Percentiles rank a stretch among this genome's conserved stretches.
phyloP scores from a whole-genome alignment of 2,797 vertebrate genomes.

The Aldrovandia affinis region DNA sequence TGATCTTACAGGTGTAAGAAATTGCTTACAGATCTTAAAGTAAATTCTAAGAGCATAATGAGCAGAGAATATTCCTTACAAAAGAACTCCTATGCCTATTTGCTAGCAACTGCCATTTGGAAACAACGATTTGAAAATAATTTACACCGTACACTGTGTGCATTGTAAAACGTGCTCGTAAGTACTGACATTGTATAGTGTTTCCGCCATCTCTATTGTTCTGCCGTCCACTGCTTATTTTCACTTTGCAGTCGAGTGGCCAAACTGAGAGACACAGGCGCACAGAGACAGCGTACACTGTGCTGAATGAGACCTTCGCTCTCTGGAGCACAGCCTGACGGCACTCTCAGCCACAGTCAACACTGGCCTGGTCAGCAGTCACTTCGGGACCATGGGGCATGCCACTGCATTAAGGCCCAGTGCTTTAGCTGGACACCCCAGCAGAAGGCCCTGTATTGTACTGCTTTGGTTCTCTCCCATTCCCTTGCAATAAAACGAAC shows the following conservation, averaged over 20 bases:
- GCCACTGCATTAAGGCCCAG: background rate
- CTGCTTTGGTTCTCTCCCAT: background rate
- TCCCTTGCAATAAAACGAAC: background rate
- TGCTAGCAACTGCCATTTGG: background rate
- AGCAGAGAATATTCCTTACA: background rate
- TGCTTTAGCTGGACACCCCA: background rate
- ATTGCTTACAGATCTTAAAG: background rate
- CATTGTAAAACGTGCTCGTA: background rate
- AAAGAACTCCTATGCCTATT: background rate
- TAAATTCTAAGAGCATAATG: background rate
- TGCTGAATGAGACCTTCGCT: no score
- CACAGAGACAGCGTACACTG: no score
- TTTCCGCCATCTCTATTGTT: background rate
- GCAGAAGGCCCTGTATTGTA: background rate
- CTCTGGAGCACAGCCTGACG: background rate
- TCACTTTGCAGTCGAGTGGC: no score
- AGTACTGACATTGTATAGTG: background rate
- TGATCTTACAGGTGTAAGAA: background rate
- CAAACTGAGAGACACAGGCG: no score
- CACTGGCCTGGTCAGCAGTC: background rate
- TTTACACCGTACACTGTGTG: background rate
- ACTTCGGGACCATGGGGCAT: background rate
- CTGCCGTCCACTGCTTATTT: no score
- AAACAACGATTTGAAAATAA: background rate
- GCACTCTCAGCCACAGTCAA: background rate